Evolutionary conservation across 2,113 vertebrate species (phyloP), one percentile per base, ranked within the genome.

Genomic region (Tachysurus vachellii): DNA sequence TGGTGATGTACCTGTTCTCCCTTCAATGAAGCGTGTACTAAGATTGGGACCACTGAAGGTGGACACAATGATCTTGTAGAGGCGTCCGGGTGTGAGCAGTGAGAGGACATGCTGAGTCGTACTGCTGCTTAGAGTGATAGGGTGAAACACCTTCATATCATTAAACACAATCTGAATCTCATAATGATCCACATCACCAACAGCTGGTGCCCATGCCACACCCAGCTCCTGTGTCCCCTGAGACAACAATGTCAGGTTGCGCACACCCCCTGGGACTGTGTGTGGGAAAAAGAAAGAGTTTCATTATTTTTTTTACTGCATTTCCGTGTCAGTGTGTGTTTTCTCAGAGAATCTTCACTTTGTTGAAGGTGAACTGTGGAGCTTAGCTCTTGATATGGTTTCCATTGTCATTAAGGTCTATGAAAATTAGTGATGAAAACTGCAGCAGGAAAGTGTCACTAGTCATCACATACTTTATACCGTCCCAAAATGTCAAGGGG

Each of bases 101-200:
- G 95, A 95, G 87, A 99, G 96, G 80, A 91, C 83, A 59, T 95
- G 98, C 83, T 95, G 93, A 0, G 92, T 91, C 4, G 95, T 92
- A 0, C 93, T 94, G 84, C 96, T 97, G 89, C 95, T 94, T 89
- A 99, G 95, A 12, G 97, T 97, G 92, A 97, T 93, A 11, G 97
- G 95, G 53, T 97, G 97, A 86, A 99, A 96, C 88, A 99, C 97
- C 94, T 97, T 98, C 96, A 99, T 96, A 88, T 99, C 98, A 31
- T 96, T 99, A 94, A 97, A 99, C 54, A 99, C 96, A 61, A 99
- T 95, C 91, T 99, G 97, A 76, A 99, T 95, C 91, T 99, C 97
- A 3, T 99, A 99, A 91, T 97, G 97, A 91, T 99, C 98, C 53
- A 99, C 96, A 50, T 99, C 98, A 0, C 98, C 98, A 0, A 93